A percentile compares a stretch with the other conserved stretches of the same genome.
These are phyloP conservation scores for Drosophila pandora DNA, from an alignment of 1,140 invertebrate genomes.

Conservation along the genomic window DNA sequence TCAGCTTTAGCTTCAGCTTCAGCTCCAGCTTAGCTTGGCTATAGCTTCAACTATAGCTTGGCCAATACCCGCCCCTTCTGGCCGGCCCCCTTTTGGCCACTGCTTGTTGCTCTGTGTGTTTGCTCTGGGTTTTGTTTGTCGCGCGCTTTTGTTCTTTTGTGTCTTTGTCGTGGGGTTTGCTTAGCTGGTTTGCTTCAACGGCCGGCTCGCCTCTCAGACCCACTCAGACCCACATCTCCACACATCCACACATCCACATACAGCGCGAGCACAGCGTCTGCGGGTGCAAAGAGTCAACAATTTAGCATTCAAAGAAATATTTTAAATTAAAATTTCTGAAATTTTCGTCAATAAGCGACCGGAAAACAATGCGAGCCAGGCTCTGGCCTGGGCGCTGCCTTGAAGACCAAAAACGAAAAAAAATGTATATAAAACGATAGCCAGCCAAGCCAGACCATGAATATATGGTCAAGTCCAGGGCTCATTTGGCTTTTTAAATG, in stretches of 20 bases:
- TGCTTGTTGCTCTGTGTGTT: constrained; percentile 41
- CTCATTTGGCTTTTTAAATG: constrained; percentile 56
- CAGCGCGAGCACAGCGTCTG: constrained; percentile 22
- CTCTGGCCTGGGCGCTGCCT: background rate
- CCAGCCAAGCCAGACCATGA: constrained; percentile 16
- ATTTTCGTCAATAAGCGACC: constrained; percentile 79
- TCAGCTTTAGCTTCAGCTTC: constrained; percentile 11
- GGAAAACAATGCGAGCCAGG: constrained; percentile 61
- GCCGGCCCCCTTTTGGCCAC: constrained; percentile 1
- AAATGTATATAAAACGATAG: background rate
- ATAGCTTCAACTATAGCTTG: constrained; percentile 1
- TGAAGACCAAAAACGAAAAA: constrained; percentile 11
- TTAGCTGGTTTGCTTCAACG: constrained; percentile 65
- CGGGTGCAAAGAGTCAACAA: constrained; percentile 80
- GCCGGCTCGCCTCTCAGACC: background rate
- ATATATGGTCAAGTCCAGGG: constrained; percentile 27
- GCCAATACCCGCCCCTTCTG: constrained; percentile 18
- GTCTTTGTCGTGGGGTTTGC: constrained; percentile 73
- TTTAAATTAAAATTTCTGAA: constrained; percentile 84
- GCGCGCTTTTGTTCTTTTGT: constrained; percentile 82
- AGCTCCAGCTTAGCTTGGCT: constrained; percentile 1
- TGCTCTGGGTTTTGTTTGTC: constrained; percentile 77
- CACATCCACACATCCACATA: constrained; percentile 24
- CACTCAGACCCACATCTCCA: constrained; percentile 10
- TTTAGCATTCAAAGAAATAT: constrained; percentile 84